Evolutionary conservation across 2,888 invertebrate genomes (phyloP).

Genomic region (Euplagia quadripunctaria): DNA sequence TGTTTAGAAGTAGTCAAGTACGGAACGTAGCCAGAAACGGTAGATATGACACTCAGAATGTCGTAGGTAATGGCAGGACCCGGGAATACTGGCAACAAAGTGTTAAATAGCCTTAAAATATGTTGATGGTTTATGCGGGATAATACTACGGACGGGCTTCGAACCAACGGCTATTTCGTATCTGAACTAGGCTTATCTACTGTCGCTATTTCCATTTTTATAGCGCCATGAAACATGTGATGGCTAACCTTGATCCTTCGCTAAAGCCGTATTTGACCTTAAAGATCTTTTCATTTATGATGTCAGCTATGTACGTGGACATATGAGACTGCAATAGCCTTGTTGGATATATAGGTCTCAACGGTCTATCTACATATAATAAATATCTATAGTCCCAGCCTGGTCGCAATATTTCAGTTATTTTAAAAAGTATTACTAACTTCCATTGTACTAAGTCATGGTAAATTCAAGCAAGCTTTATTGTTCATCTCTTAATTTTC

Average conservation of each 20-base stretch:
- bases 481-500: too few species aligned
- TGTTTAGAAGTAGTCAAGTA: too few species aligned
- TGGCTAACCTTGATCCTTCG: conserved; percentile 11
- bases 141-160: conserved; percentile 3
- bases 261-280: conserved; percentile 10
- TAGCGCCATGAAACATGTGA: conserved; percentile 22
- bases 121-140: not conserved
- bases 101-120: not conserved
- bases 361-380: not conserved
- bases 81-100: not conserved
- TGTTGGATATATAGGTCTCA: not conserved
- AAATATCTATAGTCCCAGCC: not conserved
- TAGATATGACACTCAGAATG: not conserved
- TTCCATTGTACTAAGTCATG: too few species aligned
- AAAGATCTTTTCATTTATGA: conserved; percentile 16
- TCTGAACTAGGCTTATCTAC: conserved; percentile 17
- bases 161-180: conserved; percentile 7
- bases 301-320: conserved; percentile 2
- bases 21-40: not conserved
- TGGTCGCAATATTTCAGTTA: not conserved
- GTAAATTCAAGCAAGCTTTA: too few species aligned
- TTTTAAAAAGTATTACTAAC: too few species aligned
- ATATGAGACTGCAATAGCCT: not conserved
- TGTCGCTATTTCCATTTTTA: conserved; percentile 10
- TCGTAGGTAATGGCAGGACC: not conserved